Evolutionary conservation across 2,888 invertebrate species (phyloP), one percentile per base, ranked within the genome.

Genomic region (Melangyna quadrimaculata): DNA sequence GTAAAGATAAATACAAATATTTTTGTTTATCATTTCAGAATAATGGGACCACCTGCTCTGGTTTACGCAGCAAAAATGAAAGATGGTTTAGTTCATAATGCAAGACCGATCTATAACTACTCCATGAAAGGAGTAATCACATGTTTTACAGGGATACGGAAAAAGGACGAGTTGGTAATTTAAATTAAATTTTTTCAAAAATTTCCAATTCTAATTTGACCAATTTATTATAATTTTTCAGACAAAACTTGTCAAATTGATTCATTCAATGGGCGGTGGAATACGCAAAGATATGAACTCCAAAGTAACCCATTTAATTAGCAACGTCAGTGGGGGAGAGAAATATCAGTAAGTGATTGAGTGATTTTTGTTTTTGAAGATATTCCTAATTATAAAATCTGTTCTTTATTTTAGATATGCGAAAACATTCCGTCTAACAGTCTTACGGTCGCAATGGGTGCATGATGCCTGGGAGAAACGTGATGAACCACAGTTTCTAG

Each of bases 211-310:
- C 19, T 29, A 55, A 51, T 14, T 17, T 24, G 12, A 40, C 22
- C 22, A 40, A 6, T 8, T 79, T 59, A 72, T 51, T 43, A 37
- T 10, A 72, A 88, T 71, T 87, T 93, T 92, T 19, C 93, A 98
- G 98, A 96, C 95, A 89, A 95, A 95, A 92, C 94, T 98, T 91
- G 96, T 98, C 89, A 96, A 96, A 89, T 93, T 98, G 91, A 96
- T 98, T 89, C 98, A 98, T 93, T 96, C 96, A 91, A 98, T 99
- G 98, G 98, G 98, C 89, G 99, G 98, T 63, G 97, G 97, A 89
- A 97, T 98, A 90, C 95, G 98, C 88, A 97, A 96, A 93, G 98
- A 98, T 90, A 96, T 97, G 94, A 95, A 95, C 86, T 94, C 95
- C 78, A 96, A 96, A 91, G 96, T 98, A 88, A 99, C 98, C 72